Evolutionary conservation across 2,888 invertebrate species (phyloP).

Genomic region (Acronicta leporina): DNA sequence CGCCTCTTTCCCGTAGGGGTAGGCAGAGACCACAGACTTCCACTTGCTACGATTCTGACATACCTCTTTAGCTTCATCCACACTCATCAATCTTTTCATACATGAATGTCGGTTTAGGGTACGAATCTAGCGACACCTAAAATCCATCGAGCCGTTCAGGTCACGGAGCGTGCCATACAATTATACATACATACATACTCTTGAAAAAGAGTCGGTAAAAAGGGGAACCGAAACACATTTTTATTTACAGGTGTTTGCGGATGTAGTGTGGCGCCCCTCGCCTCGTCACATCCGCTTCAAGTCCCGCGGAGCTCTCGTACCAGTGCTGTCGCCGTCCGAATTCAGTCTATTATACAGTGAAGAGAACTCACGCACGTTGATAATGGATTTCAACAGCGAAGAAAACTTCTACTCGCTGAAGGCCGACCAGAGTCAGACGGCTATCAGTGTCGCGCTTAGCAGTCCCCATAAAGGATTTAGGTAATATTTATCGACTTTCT

Average conservation of each 20-base stretch:
- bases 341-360: conserved; percentile 70
- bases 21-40: no score
- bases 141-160: no score
- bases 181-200: no score
- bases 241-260: conserved; percentile 74
- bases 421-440: conserved; percentile 72
- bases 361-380: conserved; percentile 65
- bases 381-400: conserved; percentile 70
- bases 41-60: no score
- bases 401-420: conserved; percentile 76
- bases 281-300: conserved; percentile 81
- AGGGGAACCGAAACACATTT: no score
- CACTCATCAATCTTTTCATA: no score
- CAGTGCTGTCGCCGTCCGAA: conserved; percentile 75
- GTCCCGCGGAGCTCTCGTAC: conserved; percentile 75
- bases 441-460: conserved; percentile 73
- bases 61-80: no score
- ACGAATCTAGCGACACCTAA: no score
- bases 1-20: no score
- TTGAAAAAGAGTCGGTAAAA: no score
- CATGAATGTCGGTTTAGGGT: no score
- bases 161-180: no score
- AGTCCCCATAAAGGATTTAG: conserved; percentile 79
- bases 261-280: conserved; percentile 85
- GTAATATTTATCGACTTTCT: conserved; percentile 55